phyloP scores from a whole-genome alignment of 1,140 invertebrate species.

The Thaumatotibia leucotreta region DNA sequence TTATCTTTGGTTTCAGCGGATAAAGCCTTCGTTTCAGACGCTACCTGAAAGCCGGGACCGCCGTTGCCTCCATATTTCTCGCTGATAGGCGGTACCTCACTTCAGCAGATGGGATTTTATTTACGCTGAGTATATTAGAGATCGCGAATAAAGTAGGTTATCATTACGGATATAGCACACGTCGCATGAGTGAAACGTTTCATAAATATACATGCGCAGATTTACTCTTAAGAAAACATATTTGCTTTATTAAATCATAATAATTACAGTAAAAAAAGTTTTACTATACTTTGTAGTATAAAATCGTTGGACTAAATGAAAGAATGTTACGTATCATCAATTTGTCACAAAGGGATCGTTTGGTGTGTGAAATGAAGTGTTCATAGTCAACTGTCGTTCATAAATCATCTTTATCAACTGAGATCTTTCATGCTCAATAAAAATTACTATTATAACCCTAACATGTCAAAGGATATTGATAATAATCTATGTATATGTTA shows the following conservation, averaged over 20 bases:
- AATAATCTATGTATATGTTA: neutral
- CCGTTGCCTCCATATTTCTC: conserved; percentile 61
- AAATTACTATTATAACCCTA: neutral
- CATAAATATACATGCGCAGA: conserved; percentile 25
- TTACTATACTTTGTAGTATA: no score
- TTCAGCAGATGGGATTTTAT: conserved; percentile 13
- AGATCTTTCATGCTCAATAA: neutral
- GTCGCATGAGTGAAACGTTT: neutral
- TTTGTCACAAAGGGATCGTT: neutral
- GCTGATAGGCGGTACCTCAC: conserved; percentile 31
- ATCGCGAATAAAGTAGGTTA: conserved; percentile 4
- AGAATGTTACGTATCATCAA: neutral
- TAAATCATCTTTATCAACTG: neutral
- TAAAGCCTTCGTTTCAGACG: conserved; percentile 29
- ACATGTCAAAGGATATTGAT: neutral
- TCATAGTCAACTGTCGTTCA: neutral
- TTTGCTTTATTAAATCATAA: no score
- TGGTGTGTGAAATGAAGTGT: neutral
- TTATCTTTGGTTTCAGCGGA: neutral
- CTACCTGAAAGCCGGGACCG: conserved; percentile 54
- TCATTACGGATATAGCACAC: neutral
- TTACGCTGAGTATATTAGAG: conserved; percentile 12
- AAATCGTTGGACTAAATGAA: no score
- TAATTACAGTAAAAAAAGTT: no score
- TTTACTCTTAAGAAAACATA: no score